These are phyloP conservation scores for Setophaga petechia DNA, from an alignment of 2,113 vertebrate species.

Conservation along the genomic window DNA sequence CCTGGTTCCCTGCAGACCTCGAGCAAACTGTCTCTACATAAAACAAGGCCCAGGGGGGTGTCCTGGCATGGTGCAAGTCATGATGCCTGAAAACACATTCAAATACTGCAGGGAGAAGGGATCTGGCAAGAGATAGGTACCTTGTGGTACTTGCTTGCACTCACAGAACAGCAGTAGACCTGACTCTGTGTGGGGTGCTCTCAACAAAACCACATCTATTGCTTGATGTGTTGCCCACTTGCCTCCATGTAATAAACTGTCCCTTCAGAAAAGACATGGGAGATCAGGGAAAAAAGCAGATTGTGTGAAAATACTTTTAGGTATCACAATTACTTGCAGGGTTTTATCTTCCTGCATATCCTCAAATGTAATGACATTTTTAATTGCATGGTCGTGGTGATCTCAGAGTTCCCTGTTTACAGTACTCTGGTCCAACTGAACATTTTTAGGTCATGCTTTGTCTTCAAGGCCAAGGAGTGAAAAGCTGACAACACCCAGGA, in stretches of 20 bases:
- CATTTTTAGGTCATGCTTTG: neutral
- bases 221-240: neutral
- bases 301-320: neutral
- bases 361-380: conserved; percentile 2
- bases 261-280: neutral
- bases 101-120: neutral
- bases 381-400: neutral
- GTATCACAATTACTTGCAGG: neutral
- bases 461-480: neutral
- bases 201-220: conserved; percentile 15
- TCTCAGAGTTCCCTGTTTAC: conserved; percentile 11
- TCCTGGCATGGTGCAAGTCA: neutral
- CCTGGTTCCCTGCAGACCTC: rapidly evolving
- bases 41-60: neutral
- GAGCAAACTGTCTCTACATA: neutral
- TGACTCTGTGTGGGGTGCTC: conserved; percentile 8
- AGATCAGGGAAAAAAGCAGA: neutral
- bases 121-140: neutral
- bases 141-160: neutral
- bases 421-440: neutral
- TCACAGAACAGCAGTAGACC: neutral
- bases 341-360: neutral
- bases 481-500: neutral
- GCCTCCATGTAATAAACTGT: neutral
- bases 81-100: neutral